Base-by-base conservation (phyloP, 2,113 vertebrate species). In the Oplegnathus fasciatus region DNA sequence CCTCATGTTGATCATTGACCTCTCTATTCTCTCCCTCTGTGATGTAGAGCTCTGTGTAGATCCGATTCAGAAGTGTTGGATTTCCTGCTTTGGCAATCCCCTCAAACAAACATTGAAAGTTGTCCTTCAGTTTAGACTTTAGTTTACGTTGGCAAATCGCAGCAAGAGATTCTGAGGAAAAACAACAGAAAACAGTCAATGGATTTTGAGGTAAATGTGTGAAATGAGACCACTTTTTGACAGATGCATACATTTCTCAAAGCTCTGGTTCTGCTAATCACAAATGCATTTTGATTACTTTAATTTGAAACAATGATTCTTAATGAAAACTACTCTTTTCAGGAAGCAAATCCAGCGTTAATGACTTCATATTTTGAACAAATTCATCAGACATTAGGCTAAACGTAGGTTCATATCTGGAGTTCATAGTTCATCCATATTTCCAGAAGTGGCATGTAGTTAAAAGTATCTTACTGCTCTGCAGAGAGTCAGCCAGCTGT, bases 41-140 rank as follows among this genome's bases (percentile, higher is more conserved):
- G 64, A 93, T 64, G 62, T 82, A 15, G 48, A 91, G 85, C 65
- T 90, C 71, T 26, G 81, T 91, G 84, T 76, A 93, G 78, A 91
- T 75, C 61, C 76, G 62, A 34, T 83, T 83, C 9, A 94, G 55
- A 37, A 11, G 50, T 28, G 61, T 87, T 15, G 75, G 58, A 2
- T 69, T 78, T 42, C 80, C 78, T 57, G 67, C 68, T 57, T 40
- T 55, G 28, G 70, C n/a, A 6, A n/a, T 20, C 1, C 83, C 86
- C n/a, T 90, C 80, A 44, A 75, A 86, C 58, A 90, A 34, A 55
- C 54, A 58, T 70, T 83, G 71, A 54, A 80, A 80, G 50, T 50
- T 91, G 14, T 28, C 62, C 40, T 13, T 82, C 58, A 91, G 30
- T 5, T 61, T 65, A 37, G 73, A 85, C 22, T 87, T 83, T 0